phyloP scores from a whole-genome alignment of 30 jellyfish, hydroid and myxozoan genomes.

The Aurelia sp. region DNA sequence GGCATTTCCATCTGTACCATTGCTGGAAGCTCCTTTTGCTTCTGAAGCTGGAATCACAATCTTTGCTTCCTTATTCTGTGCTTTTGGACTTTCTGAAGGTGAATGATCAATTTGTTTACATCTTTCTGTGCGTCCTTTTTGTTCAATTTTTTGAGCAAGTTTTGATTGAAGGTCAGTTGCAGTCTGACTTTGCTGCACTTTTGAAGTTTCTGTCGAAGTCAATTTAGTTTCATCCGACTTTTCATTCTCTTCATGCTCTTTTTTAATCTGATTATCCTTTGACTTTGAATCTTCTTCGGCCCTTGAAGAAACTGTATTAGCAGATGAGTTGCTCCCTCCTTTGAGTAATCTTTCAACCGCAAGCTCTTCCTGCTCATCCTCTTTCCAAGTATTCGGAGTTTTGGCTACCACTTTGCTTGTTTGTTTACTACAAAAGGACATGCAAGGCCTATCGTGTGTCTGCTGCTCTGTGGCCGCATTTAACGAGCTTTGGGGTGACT shows the following conservation, averaged over 20 bases:
- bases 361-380: background rate
- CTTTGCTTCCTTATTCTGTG: no score
- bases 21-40: background rate
- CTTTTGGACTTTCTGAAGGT: no score
- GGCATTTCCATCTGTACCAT: no score
- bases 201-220: no score
- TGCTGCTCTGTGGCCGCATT: conserved; percentile 18
- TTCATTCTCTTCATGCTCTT: background rate
- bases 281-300: background rate
- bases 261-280: background rate
- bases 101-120: no score
- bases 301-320: no score
- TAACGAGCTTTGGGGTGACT: no score
- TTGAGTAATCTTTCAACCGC: background rate
- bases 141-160: no score
- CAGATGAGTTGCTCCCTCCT: background rate
- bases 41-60: background rate
- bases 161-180: no score
- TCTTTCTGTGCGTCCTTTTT: no score
- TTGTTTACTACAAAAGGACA: background rate
- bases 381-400: background rate
- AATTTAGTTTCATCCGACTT: background rate
- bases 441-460: conserved; percentile 27
- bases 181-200: no score
- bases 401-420: background rate